Evolutionary conservation across 2,888 invertebrate genomes (phyloP).

Genomic region (Synergus japonicus): DNA sequence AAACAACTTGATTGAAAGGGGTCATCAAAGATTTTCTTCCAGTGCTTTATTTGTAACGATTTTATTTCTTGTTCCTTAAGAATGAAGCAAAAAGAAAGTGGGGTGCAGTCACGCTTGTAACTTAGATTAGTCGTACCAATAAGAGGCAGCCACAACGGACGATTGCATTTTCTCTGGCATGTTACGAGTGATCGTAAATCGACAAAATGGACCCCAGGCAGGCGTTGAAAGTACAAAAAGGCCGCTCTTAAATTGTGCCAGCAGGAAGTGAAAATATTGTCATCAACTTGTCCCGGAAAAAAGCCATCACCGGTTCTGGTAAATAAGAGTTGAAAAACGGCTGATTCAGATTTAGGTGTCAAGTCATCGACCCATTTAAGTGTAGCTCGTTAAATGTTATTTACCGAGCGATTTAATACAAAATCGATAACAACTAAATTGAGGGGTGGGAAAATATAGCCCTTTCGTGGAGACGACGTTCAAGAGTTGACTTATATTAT

Average conservation of each 20-base stretch:
- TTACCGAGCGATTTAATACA: conserved; percentile 37
- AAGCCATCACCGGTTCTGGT: background rate
- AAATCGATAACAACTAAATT: conserved; percentile 45
- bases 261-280: background rate
- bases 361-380: conserved; percentile 31
- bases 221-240: conserved; percentile 20
- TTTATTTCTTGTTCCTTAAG: conserved; percentile 27
- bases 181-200: conserved; percentile 52
- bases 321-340: conserved; percentile 6
- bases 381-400: conserved; percentile 45
- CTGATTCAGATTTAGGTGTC: conserved; percentile 28
- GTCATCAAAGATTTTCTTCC: conserved; percentile 32
- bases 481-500: conserved; percentile 15
- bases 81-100: conserved; percentile 25
- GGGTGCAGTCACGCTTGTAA: conserved; percentile 48
- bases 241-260: background rate
- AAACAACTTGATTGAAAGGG: conserved; percentile 23
- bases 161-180: conserved; percentile 52
- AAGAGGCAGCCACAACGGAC: conserved; percentile 52
- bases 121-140: conserved; percentile 53
- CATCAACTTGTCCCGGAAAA: background rate
- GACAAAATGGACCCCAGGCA: conserved; percentile 35
- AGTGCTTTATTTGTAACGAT: conserved; percentile 19
- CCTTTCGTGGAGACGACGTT: conserved; percentile 4
- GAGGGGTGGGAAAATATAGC: conserved; percentile 22